These are phyloP conservation scores for Eristalinus sepulchralis DNA, from an alignment of 2,888 invertebrate genomes.

Conservation along the genomic window DNA sequence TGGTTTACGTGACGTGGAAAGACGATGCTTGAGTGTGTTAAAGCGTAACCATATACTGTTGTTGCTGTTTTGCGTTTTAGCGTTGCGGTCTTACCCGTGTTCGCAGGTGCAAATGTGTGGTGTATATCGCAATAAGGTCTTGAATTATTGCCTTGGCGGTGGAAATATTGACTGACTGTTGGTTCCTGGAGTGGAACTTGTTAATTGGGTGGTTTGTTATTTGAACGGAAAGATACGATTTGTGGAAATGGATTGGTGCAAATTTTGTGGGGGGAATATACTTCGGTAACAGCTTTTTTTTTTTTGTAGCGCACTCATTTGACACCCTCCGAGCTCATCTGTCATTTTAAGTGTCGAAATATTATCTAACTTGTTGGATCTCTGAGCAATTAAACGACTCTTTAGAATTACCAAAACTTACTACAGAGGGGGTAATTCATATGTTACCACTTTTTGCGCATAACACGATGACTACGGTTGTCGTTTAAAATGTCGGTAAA, in stretches of 20 bases:
- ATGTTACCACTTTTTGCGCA: too few species aligned
- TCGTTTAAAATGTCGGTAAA: too few species aligned
- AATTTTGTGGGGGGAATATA: not conserved
- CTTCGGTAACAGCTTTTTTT: too few species aligned
- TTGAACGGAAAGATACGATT: not conserved
- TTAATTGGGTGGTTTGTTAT: not conserved
- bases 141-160: not conserved
- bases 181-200: not conserved
- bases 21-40: slow-evolving; percentile 15
- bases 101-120: not conserved
- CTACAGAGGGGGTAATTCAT: too few species aligned
- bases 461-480: too few species aligned
- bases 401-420: too few species aligned
- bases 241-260: not conserved
- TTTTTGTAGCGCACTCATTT: too few species aligned
- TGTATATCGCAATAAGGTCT: not conserved
- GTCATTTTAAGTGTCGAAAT: too few species aligned
- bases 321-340: too few species aligned
- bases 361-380: too few species aligned
- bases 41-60: slow-evolving; percentile 7
- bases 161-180: not conserved
- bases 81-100: not conserved
- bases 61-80: not conserved
- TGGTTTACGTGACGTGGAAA: slow-evolving; percentile 33
- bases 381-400: too few species aligned